Conservation (phyloP, 2,113 vertebrate genomes). For the Nibea coibor region DNA sequence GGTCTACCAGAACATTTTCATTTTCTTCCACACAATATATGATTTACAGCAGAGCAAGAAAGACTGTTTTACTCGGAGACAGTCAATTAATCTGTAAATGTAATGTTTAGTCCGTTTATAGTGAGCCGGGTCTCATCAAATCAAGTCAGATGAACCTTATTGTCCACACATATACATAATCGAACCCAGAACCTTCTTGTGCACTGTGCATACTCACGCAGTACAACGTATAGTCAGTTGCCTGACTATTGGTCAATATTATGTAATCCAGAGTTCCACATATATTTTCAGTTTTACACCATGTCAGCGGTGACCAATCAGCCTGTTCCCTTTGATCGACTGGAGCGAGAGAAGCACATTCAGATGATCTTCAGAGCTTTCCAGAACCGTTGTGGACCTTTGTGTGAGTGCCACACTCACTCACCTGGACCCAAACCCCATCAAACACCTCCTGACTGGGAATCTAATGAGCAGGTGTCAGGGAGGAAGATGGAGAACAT, state of each 20-base stretch:
- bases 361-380: conserved; percentile 76
- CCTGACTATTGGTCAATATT: not conserved
- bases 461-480: conserved; percentile 14
- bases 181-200: too few relatives aligned
- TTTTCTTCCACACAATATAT: too few relatives aligned
- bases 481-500: conserved; percentile 9
- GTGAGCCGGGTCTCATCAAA: too few relatives aligned
- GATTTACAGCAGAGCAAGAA: not conserved
- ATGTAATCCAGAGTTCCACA: not conserved
- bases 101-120: not conserved
- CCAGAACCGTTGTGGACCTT: conserved; percentile 50
- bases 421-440: conserved; percentile 24
- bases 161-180: too few relatives aligned
- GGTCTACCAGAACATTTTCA: too few relatives aligned
- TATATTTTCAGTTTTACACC: conserved; percentile 35
- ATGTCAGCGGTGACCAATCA: conserved; percentile 83
- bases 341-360: conserved; percentile 86
- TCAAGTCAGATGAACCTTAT: too few relatives aligned
- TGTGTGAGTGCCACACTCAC: conserved; percentile 47
- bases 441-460: conserved; percentile 1
- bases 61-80: not conserved
- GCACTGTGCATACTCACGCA: too few relatives aligned
- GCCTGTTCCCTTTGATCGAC: conserved; percentile 78
- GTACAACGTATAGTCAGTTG: not conserved
- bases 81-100: not conserved